Base-by-base conservation (phyloP, 1,140 invertebrate species). In the Anastatus disparis region DNA sequence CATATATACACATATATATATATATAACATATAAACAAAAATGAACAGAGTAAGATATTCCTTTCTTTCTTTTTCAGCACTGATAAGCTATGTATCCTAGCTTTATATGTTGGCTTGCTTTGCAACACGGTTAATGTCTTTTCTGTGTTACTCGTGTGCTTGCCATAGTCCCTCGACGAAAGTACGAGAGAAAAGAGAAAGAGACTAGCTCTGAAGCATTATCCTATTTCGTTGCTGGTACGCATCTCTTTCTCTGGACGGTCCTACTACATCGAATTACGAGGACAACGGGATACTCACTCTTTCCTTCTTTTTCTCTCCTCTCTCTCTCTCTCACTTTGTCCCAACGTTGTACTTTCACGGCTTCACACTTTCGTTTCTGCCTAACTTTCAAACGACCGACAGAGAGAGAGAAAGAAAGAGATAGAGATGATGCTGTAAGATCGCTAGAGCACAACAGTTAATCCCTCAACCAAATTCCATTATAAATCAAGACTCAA, bases 121-220 rank as follows among this genome's bases (percentile, higher is more conserved):
- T 55, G 75, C 69, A 74, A 79, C 71, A 62, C 73, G 64, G 79
- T 81, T 85, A 84, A 84, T 85, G 84, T 84, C 82, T 84, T 84
- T 85, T 85, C 82, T 84, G 82, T 85, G 84, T 85, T 80, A 77
- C 65, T 68, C 44, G 40, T 76, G n/a, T n/a, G n/a, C n/a, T n/a
- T 73, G 74, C 72, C 77, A 69, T 74, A 77, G 78, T 84, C 81
- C 80, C 82, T 80, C 74, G 75, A 70, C 75, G n/a, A n/a, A 77
- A 72, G 44, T 17, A 22, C 40, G 27, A 48, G 35, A 46, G 42
- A n/a, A n/a, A n/a, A 50, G 48, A 58, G 31, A 6, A 22, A 75
- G 42, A 46, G 3, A 22, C 42, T 35, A 68, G 76, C 75, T 75
- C 75, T 72, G 73, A 69, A 73, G 71, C 78, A 81, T 83, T 82